Conservation (phyloP, 2,888 invertebrate species). For the Agonopterix alstromeriana region DNA sequence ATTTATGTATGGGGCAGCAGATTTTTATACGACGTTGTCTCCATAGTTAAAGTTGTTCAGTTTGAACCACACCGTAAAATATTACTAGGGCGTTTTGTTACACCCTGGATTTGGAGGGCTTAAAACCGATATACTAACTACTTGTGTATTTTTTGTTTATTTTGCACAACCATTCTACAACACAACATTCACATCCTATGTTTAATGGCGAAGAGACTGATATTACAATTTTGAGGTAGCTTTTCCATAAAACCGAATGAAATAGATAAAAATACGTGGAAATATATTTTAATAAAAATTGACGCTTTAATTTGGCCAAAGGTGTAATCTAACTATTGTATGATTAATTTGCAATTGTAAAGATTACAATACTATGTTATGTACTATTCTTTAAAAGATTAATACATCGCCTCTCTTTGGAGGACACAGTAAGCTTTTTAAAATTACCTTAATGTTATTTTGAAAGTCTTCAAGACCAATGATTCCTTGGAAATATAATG, state of each 20-base stretch:
- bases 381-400: background rate
- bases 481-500: background rate
- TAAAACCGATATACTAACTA: no score
- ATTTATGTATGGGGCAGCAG: background rate
- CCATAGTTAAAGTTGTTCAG: no score
- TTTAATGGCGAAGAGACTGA: conserved; percentile 5
- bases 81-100: no score
- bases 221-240: conserved; percentile 29
- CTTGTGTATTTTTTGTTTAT: background rate
- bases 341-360: background rate
- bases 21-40: no score
- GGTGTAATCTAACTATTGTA: conserved; percentile 1
- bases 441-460: background rate
- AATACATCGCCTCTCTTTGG: background rate
- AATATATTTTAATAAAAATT: conserved; percentile 8
- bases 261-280: background rate
- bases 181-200: background rate
- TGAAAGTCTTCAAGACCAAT: background rate
- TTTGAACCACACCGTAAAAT: no score
- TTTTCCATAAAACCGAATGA: conserved; percentile 10
- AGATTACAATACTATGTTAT: background rate
- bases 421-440: background rate
- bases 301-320: conserved; percentile 11
- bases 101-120: background rate
- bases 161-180: conserved; percentile 30